These are phyloP conservation scores for Sphecodes monilicornis DNA, from an alignment of 2,888 invertebrate species.

Conservation along the genomic window DNA sequence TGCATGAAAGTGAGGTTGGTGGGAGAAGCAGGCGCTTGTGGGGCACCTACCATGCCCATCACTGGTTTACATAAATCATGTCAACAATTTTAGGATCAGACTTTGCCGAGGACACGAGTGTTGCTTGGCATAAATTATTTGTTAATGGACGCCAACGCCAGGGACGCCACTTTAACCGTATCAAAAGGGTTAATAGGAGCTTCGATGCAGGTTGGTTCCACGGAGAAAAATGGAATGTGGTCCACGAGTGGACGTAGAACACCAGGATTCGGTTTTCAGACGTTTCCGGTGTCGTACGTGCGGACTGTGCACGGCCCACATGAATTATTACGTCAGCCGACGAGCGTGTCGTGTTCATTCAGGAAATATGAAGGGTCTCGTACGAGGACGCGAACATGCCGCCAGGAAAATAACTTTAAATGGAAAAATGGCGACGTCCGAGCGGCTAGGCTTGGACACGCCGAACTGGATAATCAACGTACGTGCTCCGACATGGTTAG, in stretches of 20 bases:
- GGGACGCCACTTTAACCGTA: too few relatives aligned
- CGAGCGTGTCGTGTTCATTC: constrained; percentile 52
- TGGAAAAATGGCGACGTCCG: constrained; percentile 33
- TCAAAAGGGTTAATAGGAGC: neutral
- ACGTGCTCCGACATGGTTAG: constrained; percentile 2
- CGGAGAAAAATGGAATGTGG: constrained; percentile 15
- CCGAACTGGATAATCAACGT: constrained; percentile 19
- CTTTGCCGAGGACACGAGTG: neutral
- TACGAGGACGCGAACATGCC: constrained; percentile 51
- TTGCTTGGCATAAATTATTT: neutral
- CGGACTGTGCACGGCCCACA: constrained; percentile 10
- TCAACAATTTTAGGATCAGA: neutral
- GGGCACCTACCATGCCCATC: too few relatives aligned
- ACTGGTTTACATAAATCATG: neutral
- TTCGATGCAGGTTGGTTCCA: constrained; percentile 12
- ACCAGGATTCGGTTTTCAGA: constrained; percentile 31
- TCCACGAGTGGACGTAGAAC: neutral
- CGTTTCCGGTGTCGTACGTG: constrained; percentile 26
- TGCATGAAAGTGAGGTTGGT: too few relatives aligned
- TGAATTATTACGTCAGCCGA: constrained; percentile 51
- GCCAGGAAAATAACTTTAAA: constrained; percentile 34
- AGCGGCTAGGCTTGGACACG: neutral
- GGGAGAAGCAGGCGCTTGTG: too few relatives aligned
- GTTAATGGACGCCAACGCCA: neutral
- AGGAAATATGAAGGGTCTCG: constrained; percentile 58